Evolutionary conservation across 53 echinoderm and acorn worm genomes (phyloP).

Genomic region (Mesocentrotus franciscanus): DNA sequence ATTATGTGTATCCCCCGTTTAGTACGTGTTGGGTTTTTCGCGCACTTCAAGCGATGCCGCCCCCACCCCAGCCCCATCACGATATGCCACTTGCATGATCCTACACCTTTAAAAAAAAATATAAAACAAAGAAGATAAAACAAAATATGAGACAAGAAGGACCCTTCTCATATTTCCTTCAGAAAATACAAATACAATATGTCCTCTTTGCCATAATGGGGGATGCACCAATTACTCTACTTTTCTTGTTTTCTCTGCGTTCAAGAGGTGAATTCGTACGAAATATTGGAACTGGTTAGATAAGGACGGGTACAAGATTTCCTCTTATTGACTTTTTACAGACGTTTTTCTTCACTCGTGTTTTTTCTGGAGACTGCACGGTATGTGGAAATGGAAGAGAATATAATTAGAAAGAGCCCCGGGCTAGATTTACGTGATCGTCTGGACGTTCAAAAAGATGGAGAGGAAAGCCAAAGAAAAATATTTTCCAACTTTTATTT

Average conservation of each 20-base stretch:
- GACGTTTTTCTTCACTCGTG: conserved; percentile 45
- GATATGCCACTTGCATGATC: not conserved
- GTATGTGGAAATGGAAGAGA: conserved; percentile 51
- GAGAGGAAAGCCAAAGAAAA: conserved; percentile 51
- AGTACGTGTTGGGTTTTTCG: too few species aligned
- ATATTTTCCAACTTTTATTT: conserved; percentile 59
- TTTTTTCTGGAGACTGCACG: conserved; percentile 57
- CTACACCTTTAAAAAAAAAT: not conserved
- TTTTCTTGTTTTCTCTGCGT: conserved; percentile 49
- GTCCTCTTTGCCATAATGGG: not conserved
- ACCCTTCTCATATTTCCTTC: not conserved
- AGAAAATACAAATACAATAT: not conserved
- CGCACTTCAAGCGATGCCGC: not conserved
- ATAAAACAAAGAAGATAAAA: not conserved
- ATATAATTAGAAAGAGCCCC: conserved; percentile 44
- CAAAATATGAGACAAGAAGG: not conserved
- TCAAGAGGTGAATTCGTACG: not conserved
- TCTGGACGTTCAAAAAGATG: conserved; percentile 15
- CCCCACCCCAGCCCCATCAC: not conserved
- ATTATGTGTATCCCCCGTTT: not conserved
- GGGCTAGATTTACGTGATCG: conserved; percentile 44
- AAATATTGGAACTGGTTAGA: conserved; percentile 13
- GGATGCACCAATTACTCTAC: conserved; percentile 52
- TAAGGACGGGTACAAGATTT: not conserved
- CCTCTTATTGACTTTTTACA: conserved; percentile 34